Evolutionary conservation across 2,888 invertebrate genomes (phyloP), one percentile per base, ranked within the genome.

Genomic region (Dasypogon diadema): DNA sequence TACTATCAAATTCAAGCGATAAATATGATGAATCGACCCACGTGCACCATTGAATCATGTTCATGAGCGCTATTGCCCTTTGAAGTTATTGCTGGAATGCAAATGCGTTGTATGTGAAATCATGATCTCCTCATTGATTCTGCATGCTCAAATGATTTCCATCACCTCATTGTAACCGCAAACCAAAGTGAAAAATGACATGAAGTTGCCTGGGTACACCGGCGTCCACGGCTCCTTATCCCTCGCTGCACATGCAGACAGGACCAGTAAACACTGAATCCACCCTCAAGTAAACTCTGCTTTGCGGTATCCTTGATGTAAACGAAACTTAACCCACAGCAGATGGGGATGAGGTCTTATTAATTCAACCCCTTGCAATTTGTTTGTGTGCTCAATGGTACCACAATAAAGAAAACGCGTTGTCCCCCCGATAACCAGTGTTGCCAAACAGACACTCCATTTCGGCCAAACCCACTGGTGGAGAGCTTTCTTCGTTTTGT

Each of bases 351-450:
- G 48, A 48, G n/a, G 5, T 16, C n/a, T 48, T 10, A 48, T 48
- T 48, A 48, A 12, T 48, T 48, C 48, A 48, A 48, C 48, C 48
- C n/a, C n/a, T 48, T 48, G n/a, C 14, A 14, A n/a, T 10, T 48
- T 48, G 48, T n/a, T 37, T 60, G 37, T 37, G 16, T 60, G 34
- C 18, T 16, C 37, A 14, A 12, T 18, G 37, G 18, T 14, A 14
- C 6, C 18, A 37, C 34, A 37, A n/a, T 34, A 16, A 60, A 34
- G 60, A 60, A 60, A 34, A 18, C 60, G 21, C 16, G 8, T 60
- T 30, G 12, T 14, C n/a, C n/a, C 56, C 0, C 2, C 26, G 10
- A n/a, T 12, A n/a, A 22, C 22, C 56, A 12, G 2, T 26, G 26
- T 2, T 22, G 2, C 18, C 14, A 18, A 22, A 26, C 5, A 56